Evolutionary conservation across 2,797 vertebrate species (phyloP), one percentile per base, ranked within the genome.

Genomic region (Micromesistius poutassou): DNA sequence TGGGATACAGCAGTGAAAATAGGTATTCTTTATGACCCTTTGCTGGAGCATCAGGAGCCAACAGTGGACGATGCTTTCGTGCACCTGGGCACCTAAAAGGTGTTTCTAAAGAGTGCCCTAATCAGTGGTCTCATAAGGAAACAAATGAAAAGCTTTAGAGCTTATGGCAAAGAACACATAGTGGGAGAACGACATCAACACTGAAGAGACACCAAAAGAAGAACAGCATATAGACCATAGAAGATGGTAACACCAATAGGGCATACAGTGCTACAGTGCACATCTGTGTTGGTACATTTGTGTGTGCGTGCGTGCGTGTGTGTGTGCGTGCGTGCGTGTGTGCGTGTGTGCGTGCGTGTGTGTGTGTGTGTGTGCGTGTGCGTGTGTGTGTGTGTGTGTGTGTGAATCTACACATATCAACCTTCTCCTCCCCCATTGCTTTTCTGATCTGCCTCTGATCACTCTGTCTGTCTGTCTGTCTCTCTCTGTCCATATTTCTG

Each of bases 401-500:
- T 9, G 38, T 50, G 73, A 1, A 10, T 7, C 5, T 10, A 22
- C 16, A 19, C 46, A 30, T 50, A 72, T 68, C 28, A 31, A 73
- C 28, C 55, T n/a, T 10, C 25, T 5, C 62, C 62, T 6, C 62
- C 55, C 50, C 50, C 55, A 5, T 7, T 4, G 55, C n/a, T 62
- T 22, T 25, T 62, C 50, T 62, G 22, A 62, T 62, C 55, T 62
- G 55, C 55, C 55, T 62, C 55, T 55, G 46, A 62, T 25, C 55
- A 9, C 55, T 75, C 76, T 78, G 79, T 75, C 30, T 62, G 16
- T 25, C n/a, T 25, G 7, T 25, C n/a, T 2, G 5, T 62, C 55
- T 10, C 55, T 25, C 55, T 75, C 76, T 78, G 79, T 75, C 30
- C 73, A 76, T 62, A 4, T 25, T 1, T 62, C 55, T 62, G 22